These are phyloP conservation scores for Chrysemys picta DNA, from an alignment of 2,113 vertebrate species.

Conservation along the genomic window DNA sequence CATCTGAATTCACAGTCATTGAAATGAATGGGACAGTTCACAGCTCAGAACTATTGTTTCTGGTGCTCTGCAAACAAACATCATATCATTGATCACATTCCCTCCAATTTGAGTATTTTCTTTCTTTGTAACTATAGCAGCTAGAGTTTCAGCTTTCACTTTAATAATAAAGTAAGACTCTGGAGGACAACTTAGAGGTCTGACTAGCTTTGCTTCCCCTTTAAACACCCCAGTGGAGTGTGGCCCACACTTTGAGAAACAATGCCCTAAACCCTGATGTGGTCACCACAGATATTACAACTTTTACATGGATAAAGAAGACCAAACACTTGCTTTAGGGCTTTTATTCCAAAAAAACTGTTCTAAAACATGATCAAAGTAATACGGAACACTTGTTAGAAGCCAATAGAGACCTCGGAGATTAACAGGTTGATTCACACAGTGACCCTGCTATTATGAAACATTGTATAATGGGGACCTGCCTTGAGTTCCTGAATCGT, in stretches of 20 bases:
- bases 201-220: not conserved
- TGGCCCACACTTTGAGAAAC: not conserved
- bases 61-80: not conserved
- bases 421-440: not conserved
- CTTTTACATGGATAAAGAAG: no score
- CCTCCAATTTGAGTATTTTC: no score
- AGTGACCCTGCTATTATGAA: no score
- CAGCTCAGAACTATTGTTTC: not conserved
- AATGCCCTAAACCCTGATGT: not conserved
- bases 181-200: not conserved
- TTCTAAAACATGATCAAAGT: not conserved
- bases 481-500: no score
- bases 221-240: not conserved
- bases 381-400: not conserved
- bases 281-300: not conserved
- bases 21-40: not conserved
- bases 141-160: not conserved
- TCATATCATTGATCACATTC: not conserved
- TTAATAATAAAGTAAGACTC: not conserved
- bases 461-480: no score
- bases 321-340: not conserved
- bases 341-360: not conserved
- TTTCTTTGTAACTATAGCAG: not conserved
- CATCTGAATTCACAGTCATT: not conserved
- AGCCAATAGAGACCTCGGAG: not conserved